Evolutionary conservation across 2,113 vertebrate genomes (phyloP), one percentile per base, ranked within the genome.

Genomic region (Rhynchopsitta pachyrhyncha): DNA sequence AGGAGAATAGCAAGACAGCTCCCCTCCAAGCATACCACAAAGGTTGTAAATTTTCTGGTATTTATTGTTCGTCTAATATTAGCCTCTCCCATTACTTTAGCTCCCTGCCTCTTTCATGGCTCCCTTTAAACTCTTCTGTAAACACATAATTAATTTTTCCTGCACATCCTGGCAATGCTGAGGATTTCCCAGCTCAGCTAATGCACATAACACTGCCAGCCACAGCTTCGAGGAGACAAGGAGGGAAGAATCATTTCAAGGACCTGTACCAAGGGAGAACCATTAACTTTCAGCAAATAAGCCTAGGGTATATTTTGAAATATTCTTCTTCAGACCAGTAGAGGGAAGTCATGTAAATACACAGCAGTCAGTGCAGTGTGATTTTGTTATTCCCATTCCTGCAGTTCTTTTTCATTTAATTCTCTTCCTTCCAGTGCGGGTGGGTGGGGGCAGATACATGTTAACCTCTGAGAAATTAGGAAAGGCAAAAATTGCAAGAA

Each of bases 341-440:
- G 93, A 91, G 95, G 95, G 95, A 92, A 94, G 90, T 88, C 49
- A 95, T 9, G 83, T 84, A 91, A 96, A 75, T 52, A 84, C 41
- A 53, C 74, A 82, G 67, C 70, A 92, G 28, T 10, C 47, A 44
- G 57, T 14, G 22, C 52, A 53, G 22, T 8, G 17, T 0, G 3
- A 60, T 75, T 92, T 79, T 76, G 29, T 68, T 82, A 41, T 35
- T 75, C 50, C 63, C 23, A 25, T 73, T 83, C 42, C 82, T 47
- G 9, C 25, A 64, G 55, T 39, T 82, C 37, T 89, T 71, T 13
- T 49, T 89, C 1, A 2, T 39, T 83, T 69, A 87, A 85, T 85
- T 91, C 41, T 79, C 46, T 46, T 88, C 73, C 76, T 88, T 86
- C 46, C 74, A 91, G 81, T 29, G 86, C 39, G 88, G 20, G 33